phyloP scores from a whole-genome alignment of 2,113 vertebrate species.

The Tetrax tetrax region DNA sequence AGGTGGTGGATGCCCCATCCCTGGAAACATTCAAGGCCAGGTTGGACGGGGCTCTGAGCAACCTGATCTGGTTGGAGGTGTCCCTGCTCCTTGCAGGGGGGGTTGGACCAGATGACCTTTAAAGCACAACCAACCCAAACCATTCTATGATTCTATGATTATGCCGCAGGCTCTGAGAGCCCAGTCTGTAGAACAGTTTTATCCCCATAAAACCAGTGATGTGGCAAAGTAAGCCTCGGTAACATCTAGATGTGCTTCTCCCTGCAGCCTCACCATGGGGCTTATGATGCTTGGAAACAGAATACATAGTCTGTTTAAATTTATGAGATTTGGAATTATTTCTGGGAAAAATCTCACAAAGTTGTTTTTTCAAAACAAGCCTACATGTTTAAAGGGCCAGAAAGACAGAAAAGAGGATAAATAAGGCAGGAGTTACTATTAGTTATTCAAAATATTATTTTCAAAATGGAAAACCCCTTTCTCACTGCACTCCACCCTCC shows the following conservation, averaged over 20 bases:
- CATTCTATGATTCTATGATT: background rate
- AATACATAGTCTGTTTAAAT: background rate
- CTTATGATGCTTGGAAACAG: background rate
- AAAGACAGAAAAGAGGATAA: background rate
- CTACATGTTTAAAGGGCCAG: background rate
- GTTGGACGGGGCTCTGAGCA: too few relatives aligned
- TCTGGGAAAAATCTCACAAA: background rate
- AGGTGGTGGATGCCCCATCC: too few relatives aligned
- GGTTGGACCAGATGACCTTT: too few relatives aligned
- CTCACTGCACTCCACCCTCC: background rate
- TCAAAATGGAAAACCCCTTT: background rate
- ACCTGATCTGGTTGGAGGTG: too few relatives aligned
- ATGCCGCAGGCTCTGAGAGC: rapidly evolving
- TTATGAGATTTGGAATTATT: background rate
- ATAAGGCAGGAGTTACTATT: background rate
- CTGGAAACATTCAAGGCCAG: too few relatives aligned
- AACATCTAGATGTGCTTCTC: background rate
- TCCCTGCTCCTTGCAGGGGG: too few relatives aligned
- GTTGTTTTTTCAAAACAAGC: background rate
- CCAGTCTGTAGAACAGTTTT: background rate
- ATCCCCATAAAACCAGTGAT: background rate
- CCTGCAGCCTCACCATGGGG: background rate
- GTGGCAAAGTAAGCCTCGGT: background rate
- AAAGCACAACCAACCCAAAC: too few relatives aligned
- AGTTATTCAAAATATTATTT: background rate